Evolutionary conservation across 2,113 vertebrate genomes (phyloP).

Genomic region (Rhegmatorhina hoffmannsi): DNA sequence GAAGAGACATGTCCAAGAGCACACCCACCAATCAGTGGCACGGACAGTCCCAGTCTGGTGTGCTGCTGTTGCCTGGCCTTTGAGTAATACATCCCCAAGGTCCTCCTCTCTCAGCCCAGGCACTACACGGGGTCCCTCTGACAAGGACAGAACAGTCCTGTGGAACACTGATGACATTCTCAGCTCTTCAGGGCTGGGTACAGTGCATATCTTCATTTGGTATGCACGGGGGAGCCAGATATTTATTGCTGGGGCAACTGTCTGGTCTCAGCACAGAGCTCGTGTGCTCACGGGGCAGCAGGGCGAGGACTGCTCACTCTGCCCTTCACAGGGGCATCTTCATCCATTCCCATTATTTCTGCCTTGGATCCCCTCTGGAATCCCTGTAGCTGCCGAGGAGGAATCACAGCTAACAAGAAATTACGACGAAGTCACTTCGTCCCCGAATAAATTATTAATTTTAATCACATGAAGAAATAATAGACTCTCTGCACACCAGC

Average conservation of each 20-base stretch:
- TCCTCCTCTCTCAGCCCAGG: neutral
- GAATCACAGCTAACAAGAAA: neutral
- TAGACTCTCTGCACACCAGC: neutral
- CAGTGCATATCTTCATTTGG: neutral
- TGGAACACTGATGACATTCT: neutral
- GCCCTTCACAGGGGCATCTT: neutral
- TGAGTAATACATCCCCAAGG: neutral
- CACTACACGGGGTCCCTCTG: neutral
- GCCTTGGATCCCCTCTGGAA: accelerated
- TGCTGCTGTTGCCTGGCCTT: neutral
- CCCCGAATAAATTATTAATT: neutral
- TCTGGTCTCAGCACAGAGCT: neutral
- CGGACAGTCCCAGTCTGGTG: accelerated
- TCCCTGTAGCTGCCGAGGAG: accelerated
- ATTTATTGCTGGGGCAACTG: neutral
- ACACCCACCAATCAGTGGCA: accelerated
- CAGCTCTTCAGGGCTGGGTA: neutral
- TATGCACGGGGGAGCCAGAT: neutral
- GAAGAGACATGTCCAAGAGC: neutral
- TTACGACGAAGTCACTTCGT: neutral
- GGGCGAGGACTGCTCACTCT: neutral
- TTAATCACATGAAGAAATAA: slow-evolving; percentile 37
- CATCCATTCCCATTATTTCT: neutral
- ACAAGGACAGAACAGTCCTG: neutral
- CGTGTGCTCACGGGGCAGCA: accelerated